phyloP scores from a whole-genome alignment of 2,888 invertebrate species.

The Celastrina argiolus region DNA sequence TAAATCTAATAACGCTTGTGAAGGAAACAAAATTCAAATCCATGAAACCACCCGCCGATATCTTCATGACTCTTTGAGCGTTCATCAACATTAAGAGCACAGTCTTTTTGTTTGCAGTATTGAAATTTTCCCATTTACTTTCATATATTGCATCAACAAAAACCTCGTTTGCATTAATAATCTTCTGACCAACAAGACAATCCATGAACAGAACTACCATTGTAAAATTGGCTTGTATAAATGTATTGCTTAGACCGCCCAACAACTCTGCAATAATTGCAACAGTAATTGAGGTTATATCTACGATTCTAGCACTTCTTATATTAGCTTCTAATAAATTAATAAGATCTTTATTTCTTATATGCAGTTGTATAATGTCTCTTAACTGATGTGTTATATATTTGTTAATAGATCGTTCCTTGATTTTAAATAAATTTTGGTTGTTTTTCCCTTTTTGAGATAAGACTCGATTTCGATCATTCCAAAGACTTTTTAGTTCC shows the following conservation, averaged over 20 bases:
- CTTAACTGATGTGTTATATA: background rate
- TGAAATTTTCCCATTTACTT: background rate
- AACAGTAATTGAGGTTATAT: background rate
- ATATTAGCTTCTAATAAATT: background rate
- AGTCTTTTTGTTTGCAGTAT: background rate
- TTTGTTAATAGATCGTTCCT: background rate
- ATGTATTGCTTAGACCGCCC: background rate
- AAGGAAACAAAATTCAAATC: constrained; percentile 2
- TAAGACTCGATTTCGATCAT: background rate
- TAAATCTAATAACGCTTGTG: background rate
- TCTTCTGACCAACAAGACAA: constrained; percentile 48
- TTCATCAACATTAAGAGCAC: background rate
- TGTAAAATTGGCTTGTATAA: background rate
- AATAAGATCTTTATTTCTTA: background rate
- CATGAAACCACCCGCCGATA: background rate
- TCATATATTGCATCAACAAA: constrained; percentile 32
- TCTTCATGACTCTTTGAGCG: background rate
- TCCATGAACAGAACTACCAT: constrained; percentile 41
- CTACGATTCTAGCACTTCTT: background rate
- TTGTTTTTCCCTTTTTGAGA: background rate
- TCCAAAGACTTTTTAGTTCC: background rate
- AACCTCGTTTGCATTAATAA: constrained; percentile 45
- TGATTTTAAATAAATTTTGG: background rate
- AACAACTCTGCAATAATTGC: background rate
- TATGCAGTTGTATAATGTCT: background rate